Base-by-base conservation (phyloP, 2,888 invertebrate species). In the Ormia ochracea region DNA sequence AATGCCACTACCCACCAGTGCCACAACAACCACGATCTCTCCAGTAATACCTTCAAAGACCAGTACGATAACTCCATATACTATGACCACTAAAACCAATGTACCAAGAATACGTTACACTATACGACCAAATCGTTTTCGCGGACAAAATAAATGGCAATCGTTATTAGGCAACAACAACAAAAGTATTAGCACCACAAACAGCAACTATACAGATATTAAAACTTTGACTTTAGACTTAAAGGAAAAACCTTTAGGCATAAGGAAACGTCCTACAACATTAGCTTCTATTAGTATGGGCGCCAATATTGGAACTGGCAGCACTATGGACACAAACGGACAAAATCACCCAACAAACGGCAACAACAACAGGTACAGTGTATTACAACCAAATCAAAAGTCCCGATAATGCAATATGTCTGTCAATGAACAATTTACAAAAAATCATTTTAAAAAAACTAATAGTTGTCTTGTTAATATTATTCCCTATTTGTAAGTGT, bases 61-160 rank as follows among this genome's bases (percentile, higher is more conserved):
- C 3, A 80, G 81, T 12, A 65, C 82, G 4, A 73, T 75, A 33
- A 76, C 68, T 6, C 48, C 77, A 28, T 52, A 21, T 76, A 68
- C 91, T 85, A 91, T 90, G 84, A 91, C 91, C 33, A 90, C 91
- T 41, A 88, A 90, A 70, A 78, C 83, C 9, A 82, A 84, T 17
- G 78, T 82, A 45, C 69, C 79, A 33, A 82, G 83, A 21, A 87
- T 87, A 38, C 90, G 90, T 68, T 88, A 88, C 76, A 90, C 91
- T 17, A 89, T 85, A 68, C 89, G 91, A 82, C 90, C 91, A 4
- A 83, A 86, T 66, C 90, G 90, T 82, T 84, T 85, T 50, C 90
- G 90, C 81, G 91, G 90, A 84, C 90, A 90, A 84, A 87, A 89
- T 50, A 91, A 87, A 72, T 90, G 89, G 89, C 87, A 86, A 75